Evolutionary conservation across 2,113 vertebrate genomes (phyloP).

Genomic region (Dendropsophus ebraccatus): DNA sequence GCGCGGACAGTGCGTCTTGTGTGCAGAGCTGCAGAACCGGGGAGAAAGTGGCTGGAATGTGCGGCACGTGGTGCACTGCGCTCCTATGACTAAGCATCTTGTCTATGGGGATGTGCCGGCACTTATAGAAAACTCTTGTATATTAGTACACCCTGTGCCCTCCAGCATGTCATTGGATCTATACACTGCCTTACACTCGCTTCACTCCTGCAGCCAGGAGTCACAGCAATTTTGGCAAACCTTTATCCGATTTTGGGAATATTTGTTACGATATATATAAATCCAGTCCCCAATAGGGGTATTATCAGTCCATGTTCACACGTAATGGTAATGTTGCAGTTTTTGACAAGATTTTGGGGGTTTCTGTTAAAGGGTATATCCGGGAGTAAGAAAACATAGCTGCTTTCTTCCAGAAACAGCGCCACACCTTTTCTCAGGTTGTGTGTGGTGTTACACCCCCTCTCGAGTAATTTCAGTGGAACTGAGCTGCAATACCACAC

Average conservation of each 20-base stretch:
- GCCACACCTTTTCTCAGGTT: too few relatives aligned
- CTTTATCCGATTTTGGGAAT: background rate
- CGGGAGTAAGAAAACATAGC: too few relatives aligned
- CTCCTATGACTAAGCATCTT: conserved; percentile 72
- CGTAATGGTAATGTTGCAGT: too few relatives aligned
- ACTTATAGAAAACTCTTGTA: conserved; percentile 61
- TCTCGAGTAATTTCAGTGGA: too few relatives aligned
- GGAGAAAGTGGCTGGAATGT: conserved; percentile 69
- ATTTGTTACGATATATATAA: too few relatives aligned
- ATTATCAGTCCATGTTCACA: too few relatives aligned
- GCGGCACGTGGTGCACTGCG: conserved; percentile 67
- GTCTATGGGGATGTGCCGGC: conserved; percentile 61
- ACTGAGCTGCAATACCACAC: too few relatives aligned
- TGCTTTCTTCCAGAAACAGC: too few relatives aligned
- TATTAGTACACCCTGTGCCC: conserved; percentile 48
- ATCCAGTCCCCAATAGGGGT: too few relatives aligned
- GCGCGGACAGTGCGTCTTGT: conserved; percentile 65
- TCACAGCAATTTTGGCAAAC: background rate
- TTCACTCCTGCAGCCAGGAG: background rate
- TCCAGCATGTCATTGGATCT: conserved; percentile 14
- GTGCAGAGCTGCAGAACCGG: conserved; percentile 61
- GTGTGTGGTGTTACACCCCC: too few relatives aligned
- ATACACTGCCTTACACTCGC: background rate
- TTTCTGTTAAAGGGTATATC: too few relatives aligned
- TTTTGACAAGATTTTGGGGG: too few relatives aligned